These are phyloP conservation scores for Eremophila alpestris DNA, from an alignment of 2,797 vertebrate genomes.

Conservation along the genomic window DNA sequence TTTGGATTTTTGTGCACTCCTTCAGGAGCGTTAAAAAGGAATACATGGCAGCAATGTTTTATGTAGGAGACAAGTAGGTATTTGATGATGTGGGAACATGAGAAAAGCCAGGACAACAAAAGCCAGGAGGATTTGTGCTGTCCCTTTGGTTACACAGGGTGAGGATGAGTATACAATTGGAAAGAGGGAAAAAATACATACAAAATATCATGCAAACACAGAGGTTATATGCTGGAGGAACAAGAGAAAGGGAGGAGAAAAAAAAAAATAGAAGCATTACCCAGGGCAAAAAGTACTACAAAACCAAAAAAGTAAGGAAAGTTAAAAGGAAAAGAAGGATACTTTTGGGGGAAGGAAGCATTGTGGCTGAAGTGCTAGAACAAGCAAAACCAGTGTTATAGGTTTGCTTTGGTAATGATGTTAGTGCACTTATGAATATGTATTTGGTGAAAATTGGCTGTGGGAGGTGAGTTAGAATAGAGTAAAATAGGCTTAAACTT, in stretches of 20 bases:
- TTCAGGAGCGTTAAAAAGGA: background rate
- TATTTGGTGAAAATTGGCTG: no score
- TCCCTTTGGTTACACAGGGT: background rate
- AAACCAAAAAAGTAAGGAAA: background rate
- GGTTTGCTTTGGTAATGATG: no score
- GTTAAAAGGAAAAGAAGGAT: background rate
- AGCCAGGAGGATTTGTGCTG: no score
- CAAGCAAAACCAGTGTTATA: background rate
- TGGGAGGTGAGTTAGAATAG: no score
- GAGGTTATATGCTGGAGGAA: background rate
- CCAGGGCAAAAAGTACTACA: background rate
- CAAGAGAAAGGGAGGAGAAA: background rate
- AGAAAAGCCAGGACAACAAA: background rate
- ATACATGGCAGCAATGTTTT: rapidly evolving
- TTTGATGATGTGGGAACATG: background rate
- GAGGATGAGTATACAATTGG: background rate
- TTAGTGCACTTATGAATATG: no score
- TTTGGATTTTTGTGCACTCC: background rate
- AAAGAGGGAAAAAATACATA: background rate
- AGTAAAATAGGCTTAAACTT: no score
- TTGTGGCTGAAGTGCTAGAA: background rate
- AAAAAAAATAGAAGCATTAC: background rate
- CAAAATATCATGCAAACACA: background rate
- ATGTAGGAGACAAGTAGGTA: background rate
- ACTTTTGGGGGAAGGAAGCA: background rate